Evolutionary conservation across 2,888 invertebrate species (phyloP).

Genomic region (Cantharis flavilabris): DNA sequence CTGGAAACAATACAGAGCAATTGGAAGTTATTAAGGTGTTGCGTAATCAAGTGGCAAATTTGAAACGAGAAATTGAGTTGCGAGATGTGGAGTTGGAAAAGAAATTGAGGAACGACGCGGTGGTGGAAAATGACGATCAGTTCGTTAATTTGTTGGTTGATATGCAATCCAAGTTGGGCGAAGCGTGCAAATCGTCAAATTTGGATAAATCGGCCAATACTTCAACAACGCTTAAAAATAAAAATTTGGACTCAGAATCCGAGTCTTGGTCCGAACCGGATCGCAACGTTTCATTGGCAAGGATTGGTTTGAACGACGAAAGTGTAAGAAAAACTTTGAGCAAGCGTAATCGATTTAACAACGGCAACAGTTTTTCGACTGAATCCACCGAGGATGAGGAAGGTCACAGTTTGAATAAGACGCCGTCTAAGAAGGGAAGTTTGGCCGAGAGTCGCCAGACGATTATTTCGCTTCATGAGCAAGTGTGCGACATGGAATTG

Average conservation of each 20-base stretch:
- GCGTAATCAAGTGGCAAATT: slow-evolving; percentile 50
- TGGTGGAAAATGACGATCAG: slow-evolving; percentile 35
- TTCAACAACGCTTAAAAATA: slow-evolving; percentile 36
- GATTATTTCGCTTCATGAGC: slow-evolving; percentile 51
- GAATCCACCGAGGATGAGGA: slow-evolving; percentile 50
- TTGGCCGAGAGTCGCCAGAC: slow-evolving; percentile 42
- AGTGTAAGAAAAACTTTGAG: slow-evolving; percentile 55
- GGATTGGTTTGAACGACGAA: slow-evolving; percentile 71
- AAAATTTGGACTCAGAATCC: slow-evolving; percentile 64
- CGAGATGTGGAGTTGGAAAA: slow-evolving; percentile 50
- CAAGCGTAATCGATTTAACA: slow-evolving; percentile 32
- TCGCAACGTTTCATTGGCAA: slow-evolving; percentile 76
- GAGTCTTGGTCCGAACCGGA: slow-evolving; percentile 90
- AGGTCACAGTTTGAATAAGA: slow-evolving; percentile 12
- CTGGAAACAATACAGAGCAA: slow-evolving; percentile 30
- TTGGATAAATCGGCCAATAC: slow-evolving; percentile 13
- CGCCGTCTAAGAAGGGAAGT: slow-evolving; percentile 38
- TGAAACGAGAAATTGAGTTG: slow-evolving; percentile 50
- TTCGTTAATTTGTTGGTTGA: slow-evolving; percentile 32
- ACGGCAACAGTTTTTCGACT: slow-evolving; percentile 27
- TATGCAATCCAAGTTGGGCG: slow-evolving; percentile 20
- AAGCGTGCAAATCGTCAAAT: slow-evolving; percentile 7
- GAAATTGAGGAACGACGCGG: slow-evolving; percentile 12
- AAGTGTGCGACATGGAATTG: slow-evolving; percentile 54
- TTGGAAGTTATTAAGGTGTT: slow-evolving; percentile 44